A percentile compares a stretch with the other conserved stretches of the same genome.
Evolutionary conservation across 2,113 vertebrate species (phyloP).

Genomic region (Cottus gobio): DNA sequence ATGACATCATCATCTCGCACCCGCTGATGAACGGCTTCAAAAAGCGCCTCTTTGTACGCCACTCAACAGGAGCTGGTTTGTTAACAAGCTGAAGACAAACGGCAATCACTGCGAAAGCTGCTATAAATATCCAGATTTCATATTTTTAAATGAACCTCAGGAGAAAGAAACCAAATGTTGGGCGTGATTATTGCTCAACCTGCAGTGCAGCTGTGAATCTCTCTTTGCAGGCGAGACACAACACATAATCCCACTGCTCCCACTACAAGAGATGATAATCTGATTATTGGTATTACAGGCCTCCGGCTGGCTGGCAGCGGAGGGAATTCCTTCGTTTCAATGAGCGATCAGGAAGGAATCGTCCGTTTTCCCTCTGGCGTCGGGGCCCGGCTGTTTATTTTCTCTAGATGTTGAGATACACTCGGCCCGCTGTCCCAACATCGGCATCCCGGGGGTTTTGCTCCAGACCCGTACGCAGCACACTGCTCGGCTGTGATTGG

Average conservation of each 20-base stretch:
- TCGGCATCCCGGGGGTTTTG: conserved; percentile 34
- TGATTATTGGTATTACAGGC: conserved; percentile 60
- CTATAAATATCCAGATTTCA: conserved; percentile 30
- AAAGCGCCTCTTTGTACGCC: conserved; percentile 13
- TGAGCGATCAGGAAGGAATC: not conserved
- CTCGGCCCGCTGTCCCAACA: conserved; percentile 46
- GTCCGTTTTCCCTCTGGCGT: conserved; percentile 1
- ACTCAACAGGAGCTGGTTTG: conserved; percentile 38
- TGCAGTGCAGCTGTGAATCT: conserved; percentile 15
- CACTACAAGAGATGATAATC: conserved; percentile 55
- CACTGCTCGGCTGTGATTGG: conserved; percentile 58
- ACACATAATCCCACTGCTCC: conserved; percentile 49
- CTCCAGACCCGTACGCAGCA: conserved; percentile 63
- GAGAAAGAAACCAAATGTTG: conserved; percentile 2
- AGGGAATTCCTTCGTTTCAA: conserved; percentile 43
- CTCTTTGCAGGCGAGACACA: conserved; percentile 21
- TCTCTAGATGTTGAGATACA: conserved; percentile 59
- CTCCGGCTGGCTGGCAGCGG: conserved; percentile 19
- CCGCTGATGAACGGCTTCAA: conserved; percentile 10
- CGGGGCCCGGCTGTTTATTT: conserved; percentile 49
- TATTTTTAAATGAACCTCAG: not conserved
- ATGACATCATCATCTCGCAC: conserved; percentile 26
- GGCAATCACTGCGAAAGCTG: conserved; percentile 22
- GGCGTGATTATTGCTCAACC: conserved; percentile 22
- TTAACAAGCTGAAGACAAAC: conserved; percentile 18